Conservation (phyloP, 2,797 vertebrate genomes). For the Coilia nasus region DNA sequence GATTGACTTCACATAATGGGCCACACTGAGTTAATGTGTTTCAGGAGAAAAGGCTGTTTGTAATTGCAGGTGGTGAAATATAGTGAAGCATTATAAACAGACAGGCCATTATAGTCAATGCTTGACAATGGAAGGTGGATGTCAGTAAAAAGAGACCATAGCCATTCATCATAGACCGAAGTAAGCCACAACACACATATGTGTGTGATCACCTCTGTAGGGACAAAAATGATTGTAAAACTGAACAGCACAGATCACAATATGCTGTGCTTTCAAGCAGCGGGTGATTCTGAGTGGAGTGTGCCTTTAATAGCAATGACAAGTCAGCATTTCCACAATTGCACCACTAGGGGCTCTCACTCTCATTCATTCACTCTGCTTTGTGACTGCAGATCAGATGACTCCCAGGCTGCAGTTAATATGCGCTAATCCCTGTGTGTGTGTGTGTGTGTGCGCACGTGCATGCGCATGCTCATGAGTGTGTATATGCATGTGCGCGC, state of each 20-base stretch:
- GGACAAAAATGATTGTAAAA: not conserved
- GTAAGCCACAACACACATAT: not conserved
- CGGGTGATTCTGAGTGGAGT: not conserved
- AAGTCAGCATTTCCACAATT: constrained; percentile 35
- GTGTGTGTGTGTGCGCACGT: constrained; percentile 36
- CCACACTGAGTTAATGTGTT: not conserved
- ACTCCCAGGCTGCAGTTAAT: constrained; percentile 79
- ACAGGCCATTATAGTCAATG: not conserved
- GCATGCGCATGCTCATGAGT: constrained; percentile 18
- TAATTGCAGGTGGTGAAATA: not conserved
- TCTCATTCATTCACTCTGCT: constrained; percentile 32
- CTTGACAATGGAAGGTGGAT: not conserved
- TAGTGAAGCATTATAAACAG: not conserved
- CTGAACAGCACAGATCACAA: not conserved
- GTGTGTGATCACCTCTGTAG: not conserved
- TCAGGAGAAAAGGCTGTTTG: not conserved
- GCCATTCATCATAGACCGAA: not conserved
- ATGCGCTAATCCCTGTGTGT: constrained; percentile 66
- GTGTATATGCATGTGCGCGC: constrained; percentile 35
- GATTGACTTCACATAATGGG: not conserved
- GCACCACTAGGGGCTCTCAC: constrained; percentile 41
- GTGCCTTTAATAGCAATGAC: constrained; percentile 22
- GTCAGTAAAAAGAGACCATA: not conserved
- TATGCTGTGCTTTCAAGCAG: not conserved
- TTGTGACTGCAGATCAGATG: constrained; percentile 57